Evolutionary conservation across 2,113 vertebrate genomes (phyloP), one percentile per base, ranked within the genome.

Genomic region (Cercopithecus mona): DNA sequence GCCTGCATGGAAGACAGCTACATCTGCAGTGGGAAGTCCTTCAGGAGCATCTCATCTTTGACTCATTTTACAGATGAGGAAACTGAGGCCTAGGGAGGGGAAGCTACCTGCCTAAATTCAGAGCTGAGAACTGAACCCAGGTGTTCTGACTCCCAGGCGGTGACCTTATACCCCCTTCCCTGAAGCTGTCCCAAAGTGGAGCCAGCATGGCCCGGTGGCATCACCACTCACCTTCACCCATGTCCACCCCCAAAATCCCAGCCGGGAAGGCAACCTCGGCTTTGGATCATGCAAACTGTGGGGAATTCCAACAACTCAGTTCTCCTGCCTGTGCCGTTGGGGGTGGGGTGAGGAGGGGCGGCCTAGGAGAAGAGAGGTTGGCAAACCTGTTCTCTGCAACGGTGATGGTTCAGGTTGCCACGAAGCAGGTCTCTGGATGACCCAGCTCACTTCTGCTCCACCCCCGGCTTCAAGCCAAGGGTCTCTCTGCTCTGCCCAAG

Each of bases 331-430:
- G 50, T 2, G 0, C 75, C 1, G 2, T 38, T 10, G 35, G 64
- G 80, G 66, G 59, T 2, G 57, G 89, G 86, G 95, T 81, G 90
- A 92, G 82, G 79, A 92, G 79, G 76, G 94, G 92, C 3, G 0
- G 87, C 75, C 92, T 66, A 5, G 81, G 72, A 94, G 93, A 40
- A 75, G 55, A 45, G 95, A 98, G 96, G 93, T 92, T 93, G 96
- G 97, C 93, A 97, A 97, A 98, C 96, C 97, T 98, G 96, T 98
- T 98, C 97, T 97, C 83, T 59, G 87, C 66, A 14, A 81, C 43
- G 10, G 40, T 3, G 75, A 93, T 93, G 95, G 89, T 88, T 95
- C 91, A 48, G 43, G 91, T 81, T 96, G 94, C 93, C 94, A 86
- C 0, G 32, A 38, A 88, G 85, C 86, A 55, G 81, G 32, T 82